These are phyloP conservation scores for Papilio demoleus DNA, from an alignment of 2,888 invertebrate genomes.

Conservation along the genomic window DNA sequence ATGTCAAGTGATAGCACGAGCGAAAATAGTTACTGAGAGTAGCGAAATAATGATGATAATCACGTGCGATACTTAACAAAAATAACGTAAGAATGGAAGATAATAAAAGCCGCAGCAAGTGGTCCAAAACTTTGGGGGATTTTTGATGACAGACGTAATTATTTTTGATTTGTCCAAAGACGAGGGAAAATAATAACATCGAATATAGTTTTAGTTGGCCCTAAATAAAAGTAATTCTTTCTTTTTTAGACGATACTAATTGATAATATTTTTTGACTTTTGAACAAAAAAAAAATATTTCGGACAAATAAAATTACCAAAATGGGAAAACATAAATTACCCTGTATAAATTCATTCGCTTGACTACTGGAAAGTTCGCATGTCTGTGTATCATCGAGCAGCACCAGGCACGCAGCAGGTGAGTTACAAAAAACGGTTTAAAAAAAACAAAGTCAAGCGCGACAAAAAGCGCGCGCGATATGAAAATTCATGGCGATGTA, in stretches of 20 bases:
- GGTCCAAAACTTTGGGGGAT: constrained; percentile 57
- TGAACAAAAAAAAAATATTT: background rate
- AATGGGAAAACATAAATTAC: constrained; percentile 1
- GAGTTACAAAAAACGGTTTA: constrained; percentile 28
- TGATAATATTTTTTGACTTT: background rate
- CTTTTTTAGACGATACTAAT: background rate
- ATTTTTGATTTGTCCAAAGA: constrained; percentile 47
- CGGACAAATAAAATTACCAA: background rate
- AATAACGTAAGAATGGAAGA: constrained; percentile 49
- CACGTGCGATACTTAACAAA: constrained; percentile 40
- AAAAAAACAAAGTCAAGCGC: background rate
- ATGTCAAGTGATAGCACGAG: background rate
- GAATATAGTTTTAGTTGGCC: background rate
- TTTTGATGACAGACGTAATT: constrained; percentile 52
- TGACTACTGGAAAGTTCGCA: constrained; percentile 35
- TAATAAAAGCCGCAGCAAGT: constrained; percentile 56
- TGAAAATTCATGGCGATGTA: constrained; percentile 55
- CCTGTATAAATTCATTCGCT: constrained; percentile 12
- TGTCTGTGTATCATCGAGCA: constrained; percentile 27
- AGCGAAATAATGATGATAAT: background rate
- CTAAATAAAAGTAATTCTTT: background rate
- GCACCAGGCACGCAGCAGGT: constrained; percentile 28
- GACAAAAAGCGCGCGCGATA: constrained; percentile 40
- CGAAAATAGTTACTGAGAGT: constrained; percentile 2
- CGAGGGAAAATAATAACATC: constrained; percentile 4